Base-by-base conservation (phyloP, 53 echinoderm and acorn worm genomes). In the Antedon mediterranea region DNA sequence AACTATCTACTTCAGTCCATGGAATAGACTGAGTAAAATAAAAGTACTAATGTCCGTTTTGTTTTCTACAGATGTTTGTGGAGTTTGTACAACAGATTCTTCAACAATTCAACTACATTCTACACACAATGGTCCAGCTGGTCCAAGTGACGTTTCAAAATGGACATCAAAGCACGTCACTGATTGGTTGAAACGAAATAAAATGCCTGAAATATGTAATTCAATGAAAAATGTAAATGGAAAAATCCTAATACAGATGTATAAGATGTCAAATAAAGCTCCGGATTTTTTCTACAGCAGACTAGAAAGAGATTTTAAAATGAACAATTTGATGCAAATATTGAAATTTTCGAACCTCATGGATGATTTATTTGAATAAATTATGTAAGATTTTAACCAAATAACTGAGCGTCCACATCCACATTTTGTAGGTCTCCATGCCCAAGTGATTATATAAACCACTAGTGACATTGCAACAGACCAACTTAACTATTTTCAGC, bases 271-370 rank as follows among this genome's bases (percentile, higher is more conserved):
- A 15, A 41, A 77, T 9, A 83, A 88, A 28, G 84, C 90, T 20
- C 90, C 90, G 4, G 88, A 90, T 31, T 90, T 90, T 81, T 90
- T 90, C 78, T 90, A 85, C 84, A 43, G 79, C 14, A 82, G 82
- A 73, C 71, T 90, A 28, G 85, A 83, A 73, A 76, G 41, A 0
- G 90, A 90, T 44, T 73, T 90, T 30, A 85, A 85, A 31, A 75
- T 90, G 28, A 84, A 90, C 31, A 85, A 71, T 29, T 77, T 90
- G 31, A 31, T 88, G 33, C 88, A 90, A 72, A 85, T 90, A 29
- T 80, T 90, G 57, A 76, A 77, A 28, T 90, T 90, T 43, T 85
- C 85, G 73, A 84, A 82, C 30, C 88, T 88, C n/a, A 71, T 90
- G 9, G 90, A 90, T 73, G 90, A 87, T 28, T 86, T 90, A 11